Evolutionary conservation across 2,888 invertebrate genomes (phyloP), one percentile per base, ranked within the genome.

Genomic region (Liopterus haemorrhoidalis): DNA sequence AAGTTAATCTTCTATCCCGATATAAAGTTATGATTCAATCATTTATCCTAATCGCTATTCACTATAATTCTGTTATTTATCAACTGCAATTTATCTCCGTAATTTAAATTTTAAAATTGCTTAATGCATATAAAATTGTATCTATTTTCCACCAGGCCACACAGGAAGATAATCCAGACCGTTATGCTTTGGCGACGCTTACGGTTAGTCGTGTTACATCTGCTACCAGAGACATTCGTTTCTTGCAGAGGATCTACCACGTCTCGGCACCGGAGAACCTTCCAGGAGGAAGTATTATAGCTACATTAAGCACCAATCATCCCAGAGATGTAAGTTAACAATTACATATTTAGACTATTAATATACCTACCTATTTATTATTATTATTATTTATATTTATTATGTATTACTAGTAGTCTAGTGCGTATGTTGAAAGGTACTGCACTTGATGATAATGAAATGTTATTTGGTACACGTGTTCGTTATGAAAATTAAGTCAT

Each of bases 171-270:
- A 93, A 93, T 72, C 72, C 83, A 0, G 92, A 92, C 70, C 79
- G 90, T 40, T 90, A 90, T 65, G 88, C 92, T 1, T 70, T 93
- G 48, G 83, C 88, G 1, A 91, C 92, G 1, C 73, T 93, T 41
- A 78, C 84, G 9, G 72, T 91, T 49, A 71, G 74, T 12, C 69
- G 72, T 30, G 70, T 73, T 49, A 66, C 68, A 57, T 69, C 24
- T 2, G 27, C 42, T 46, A 55, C 50, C 50, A 56, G 48, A 49
- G 56, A 73, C 22, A 72, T 83, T 43, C 75, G 76, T 54, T 92
- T 92, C 70, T 69, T 82, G 11, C 81, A 84, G 53, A 75, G 78
- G 38, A 75, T 79, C 48, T 91, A 82, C 68, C 66, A 75, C 38
- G 79, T 84, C 47, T 78, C 75, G 18, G 81, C 85, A 14, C 74